Evolutionary conservation across 1,140 invertebrate genomes (phyloP), one percentile per base, ranked within the genome.

Genomic region (Myzus persicae): DNA sequence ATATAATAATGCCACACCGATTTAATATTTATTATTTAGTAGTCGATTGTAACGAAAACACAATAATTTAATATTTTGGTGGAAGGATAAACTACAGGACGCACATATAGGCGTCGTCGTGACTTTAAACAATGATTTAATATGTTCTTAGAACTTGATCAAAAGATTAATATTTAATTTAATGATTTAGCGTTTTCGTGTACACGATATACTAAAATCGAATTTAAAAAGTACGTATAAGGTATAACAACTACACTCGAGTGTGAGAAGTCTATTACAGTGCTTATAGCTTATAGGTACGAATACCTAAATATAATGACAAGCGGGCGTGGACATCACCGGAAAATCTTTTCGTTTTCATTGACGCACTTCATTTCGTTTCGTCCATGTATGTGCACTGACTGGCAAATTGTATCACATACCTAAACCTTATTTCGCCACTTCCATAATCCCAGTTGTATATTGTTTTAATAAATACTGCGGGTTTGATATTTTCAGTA

Each of bases 121-220:
- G 59, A 18, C 59, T 59, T 59, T n/a, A 67, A n/a, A 76, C 59
- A 76, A 76, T 76, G 14, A 76, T 67, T 67, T n/a, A 67, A n/a
- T 67, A 67, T n/a, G n/a, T 76, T 76, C n/a, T 76, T n/a, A 76
- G 31, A 5, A 76, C 59, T 76, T n/a, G 14, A 76, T 76, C 59
- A n/a, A 76, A 76, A 76, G 31, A 76, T 76, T 76, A 76, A 76
- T 76, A 76, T 76, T 76, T 76, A 76, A 76, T 76, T 76, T 76
- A 76, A 76, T 76, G 59, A 76, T 76, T 76, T 76, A 76, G 31
- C n/a, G 18, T 76, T n/a, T 76, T 76, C 14, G n/a, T 76, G 11
- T 76, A n/a, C n/a, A n/a, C 14, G 1, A 36, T 76, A 14, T 18
- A 76, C 4, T 76, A n/a, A 76, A 76, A 76, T n/a, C 31, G 14